phyloP scores from a whole-genome alignment of 2,888 invertebrate genomes.

The Sycophila texana region DNA sequence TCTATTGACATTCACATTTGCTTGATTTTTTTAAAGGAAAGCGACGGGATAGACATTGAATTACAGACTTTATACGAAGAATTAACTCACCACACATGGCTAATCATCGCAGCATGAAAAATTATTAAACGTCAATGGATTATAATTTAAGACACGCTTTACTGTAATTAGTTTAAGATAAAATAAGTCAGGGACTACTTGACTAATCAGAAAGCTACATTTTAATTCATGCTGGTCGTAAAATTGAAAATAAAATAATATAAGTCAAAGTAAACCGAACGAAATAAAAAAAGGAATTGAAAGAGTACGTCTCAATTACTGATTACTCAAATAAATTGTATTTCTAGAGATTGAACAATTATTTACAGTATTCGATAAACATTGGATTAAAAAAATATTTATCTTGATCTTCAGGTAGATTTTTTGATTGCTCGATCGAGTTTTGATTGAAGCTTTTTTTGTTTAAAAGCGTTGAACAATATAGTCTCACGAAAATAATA shows the following conservation, averaged over 20 bases:
- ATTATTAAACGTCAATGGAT: constrained; percentile 73
- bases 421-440: too few species aligned
- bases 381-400: too few species aligned
- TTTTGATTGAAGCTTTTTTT: background rate
- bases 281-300: background rate
- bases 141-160: constrained; percentile 63
- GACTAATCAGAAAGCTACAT: constrained; percentile 20
- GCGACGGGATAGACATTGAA: too few species aligned
- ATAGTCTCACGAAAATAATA: background rate
- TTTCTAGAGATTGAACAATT: too few species aligned
- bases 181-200: constrained; percentile 28
- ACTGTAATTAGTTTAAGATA: constrained; percentile 16
- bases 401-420: too few species aligned
- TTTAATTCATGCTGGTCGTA: constrained; percentile 36
- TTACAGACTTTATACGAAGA: constrained; percentile 20
- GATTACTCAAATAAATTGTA: too few species aligned
- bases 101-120: constrained; percentile 73
- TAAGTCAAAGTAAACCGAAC: background rate
- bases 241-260: constrained; percentile 1
- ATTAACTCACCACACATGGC: constrained; percentile 78
- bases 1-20: background rate
- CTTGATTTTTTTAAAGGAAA: background rate
- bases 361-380: too few species aligned
- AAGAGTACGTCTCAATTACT: too few species aligned
- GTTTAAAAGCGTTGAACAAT: background rate